Conservation (phyloP, 2,888 invertebrate genomes). For the Temnothorax rugatulus region DNA sequence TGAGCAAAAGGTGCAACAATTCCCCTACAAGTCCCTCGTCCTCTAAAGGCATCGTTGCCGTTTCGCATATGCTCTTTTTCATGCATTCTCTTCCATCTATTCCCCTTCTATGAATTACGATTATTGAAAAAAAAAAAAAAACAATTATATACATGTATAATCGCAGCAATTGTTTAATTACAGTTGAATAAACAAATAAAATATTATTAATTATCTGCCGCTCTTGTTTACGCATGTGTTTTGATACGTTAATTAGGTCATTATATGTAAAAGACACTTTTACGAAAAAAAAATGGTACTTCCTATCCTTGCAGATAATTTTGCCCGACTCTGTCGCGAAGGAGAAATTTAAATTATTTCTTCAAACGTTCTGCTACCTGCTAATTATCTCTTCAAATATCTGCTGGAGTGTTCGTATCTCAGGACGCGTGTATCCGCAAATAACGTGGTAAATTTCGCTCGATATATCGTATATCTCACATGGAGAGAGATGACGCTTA, state of each 20-base stretch:
- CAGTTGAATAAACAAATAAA: neutral
- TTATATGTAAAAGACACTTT: neutral
- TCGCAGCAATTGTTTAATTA: neutral
- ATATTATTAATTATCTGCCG: neutral
- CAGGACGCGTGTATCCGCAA: neutral
- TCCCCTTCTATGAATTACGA: conserved; percentile 87
- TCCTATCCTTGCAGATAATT: neutral
- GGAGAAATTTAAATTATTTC: neutral
- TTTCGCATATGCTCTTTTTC: conserved; percentile 92
- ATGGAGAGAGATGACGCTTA: conserved; percentile 48
- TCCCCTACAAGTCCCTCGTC: conserved; percentile 89
- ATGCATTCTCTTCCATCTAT: conserved; percentile 91
- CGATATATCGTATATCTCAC: neutral
- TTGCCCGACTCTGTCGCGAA: neutral
- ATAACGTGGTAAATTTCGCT: neutral
- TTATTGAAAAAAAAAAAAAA: neutral
- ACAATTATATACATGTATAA: neutral
- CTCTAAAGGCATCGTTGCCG: conserved; percentile 90
- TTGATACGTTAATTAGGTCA: neutral
- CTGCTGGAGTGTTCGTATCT: neutral
- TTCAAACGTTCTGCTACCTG: neutral
- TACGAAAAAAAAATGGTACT: neutral
- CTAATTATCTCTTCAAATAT: neutral
- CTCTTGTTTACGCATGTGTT: neutral
- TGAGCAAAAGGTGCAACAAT: conserved; percentile 85